phyloP scores from a whole-genome alignment of 2,888 invertebrate genomes.

The Eupithecia pulchellata region DNA sequence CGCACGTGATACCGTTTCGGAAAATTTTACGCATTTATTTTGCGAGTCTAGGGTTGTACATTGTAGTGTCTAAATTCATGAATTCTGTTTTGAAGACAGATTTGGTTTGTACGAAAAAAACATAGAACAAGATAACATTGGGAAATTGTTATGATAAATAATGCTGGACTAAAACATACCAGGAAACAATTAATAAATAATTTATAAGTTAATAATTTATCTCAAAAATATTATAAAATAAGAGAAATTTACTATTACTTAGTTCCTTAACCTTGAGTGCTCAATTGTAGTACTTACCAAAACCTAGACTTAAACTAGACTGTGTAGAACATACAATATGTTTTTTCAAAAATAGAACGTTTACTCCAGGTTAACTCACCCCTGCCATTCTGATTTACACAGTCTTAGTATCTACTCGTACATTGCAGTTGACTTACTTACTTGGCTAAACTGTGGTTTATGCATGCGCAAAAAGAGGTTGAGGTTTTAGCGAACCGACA shows the following conservation, averaged over 20 bases:
- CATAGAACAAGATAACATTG: no score
- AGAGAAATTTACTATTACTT: no score
- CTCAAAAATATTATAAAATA: no score
- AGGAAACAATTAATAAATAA: no score
- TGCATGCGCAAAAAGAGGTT: not conserved
- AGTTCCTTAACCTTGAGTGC: no score
- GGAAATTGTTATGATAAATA: no score
- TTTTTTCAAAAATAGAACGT: not conserved
- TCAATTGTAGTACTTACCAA: no score
- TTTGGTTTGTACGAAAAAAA: no score
- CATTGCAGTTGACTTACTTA: not conserved
- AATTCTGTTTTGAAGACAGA: not conserved
- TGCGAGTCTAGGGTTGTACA: conserved; percentile 28
- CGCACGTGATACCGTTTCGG: conserved; percentile 37
- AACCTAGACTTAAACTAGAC: no score
- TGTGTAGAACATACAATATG: not conserved
- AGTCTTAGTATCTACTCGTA: not conserved
- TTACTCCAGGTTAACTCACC: not conserved
- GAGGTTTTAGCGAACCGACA: conserved; percentile 7
- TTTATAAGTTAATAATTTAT: no score
- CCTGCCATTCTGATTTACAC: not conserved
- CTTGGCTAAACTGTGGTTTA: not conserved
- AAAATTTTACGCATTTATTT: conserved; percentile 31
- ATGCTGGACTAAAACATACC: no score
- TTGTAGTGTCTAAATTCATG: conserved; percentile 12